phyloP scores from a whole-genome alignment of 2,113 vertebrate genomes.

The Phainopepla nitens region DNA sequence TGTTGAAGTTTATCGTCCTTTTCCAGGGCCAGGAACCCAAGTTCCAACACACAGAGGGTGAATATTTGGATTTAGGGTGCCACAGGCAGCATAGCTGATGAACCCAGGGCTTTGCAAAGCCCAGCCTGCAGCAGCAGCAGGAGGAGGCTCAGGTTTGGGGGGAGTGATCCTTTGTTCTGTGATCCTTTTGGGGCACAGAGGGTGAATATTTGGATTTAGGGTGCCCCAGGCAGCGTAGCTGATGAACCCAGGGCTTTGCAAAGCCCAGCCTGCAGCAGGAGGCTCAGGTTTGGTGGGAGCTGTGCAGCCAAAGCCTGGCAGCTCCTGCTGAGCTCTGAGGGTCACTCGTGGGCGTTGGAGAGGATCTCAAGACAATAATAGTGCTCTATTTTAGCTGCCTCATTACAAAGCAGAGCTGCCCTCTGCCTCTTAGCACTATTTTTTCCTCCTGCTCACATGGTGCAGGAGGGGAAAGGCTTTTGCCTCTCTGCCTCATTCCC shows the following conservation, averaged over 20 bases:
- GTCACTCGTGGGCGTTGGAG: constrained; percentile 43
- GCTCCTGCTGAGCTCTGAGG: neutral
- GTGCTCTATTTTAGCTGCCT: constrained; percentile 52
- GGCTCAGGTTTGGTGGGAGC: neutral
- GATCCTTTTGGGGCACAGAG: too few relatives aligned
- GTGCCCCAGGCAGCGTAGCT: too few relatives aligned
- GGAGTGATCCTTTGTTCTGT: too few relatives aligned
- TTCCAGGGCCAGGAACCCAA: too few relatives aligned
- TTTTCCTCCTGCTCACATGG: neutral
- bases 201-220: too few relatives aligned
- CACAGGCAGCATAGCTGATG: too few relatives aligned
- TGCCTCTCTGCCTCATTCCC: neutral
- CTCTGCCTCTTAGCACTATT: constrained; percentile 52
- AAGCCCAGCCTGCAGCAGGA: neutral
- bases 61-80: too few relatives aligned
- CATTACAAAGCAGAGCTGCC: constrained; percentile 49
- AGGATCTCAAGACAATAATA: constrained; percentile 57
- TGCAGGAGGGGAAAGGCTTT: neutral
- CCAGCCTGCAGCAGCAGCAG: too few relatives aligned
- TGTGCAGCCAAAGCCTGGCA: neutral
- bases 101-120: too few relatives aligned
- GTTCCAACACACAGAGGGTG: too few relatives aligned
- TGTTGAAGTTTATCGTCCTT: too few relatives aligned
- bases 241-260: neutral
- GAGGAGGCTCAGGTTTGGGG: too few relatives aligned